A percentile compares a stretch with the other conserved stretches of the same genome.
phyloP scores from a whole-genome alignment of 2,113 vertebrate species.

The Sterna hirundo region DNA sequence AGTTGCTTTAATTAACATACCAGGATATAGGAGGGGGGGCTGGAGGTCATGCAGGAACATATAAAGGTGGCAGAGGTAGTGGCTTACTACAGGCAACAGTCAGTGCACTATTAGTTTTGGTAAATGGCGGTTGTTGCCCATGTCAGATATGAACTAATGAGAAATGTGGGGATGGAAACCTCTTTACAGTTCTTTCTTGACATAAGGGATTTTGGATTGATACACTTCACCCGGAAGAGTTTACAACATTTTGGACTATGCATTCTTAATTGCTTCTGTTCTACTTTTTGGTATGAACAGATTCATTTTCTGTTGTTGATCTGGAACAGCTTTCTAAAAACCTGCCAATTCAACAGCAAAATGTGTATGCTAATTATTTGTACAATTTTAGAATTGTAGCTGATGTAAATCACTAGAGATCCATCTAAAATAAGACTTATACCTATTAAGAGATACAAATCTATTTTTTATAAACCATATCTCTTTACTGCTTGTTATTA shows the following conservation, averaged over 20 bases:
- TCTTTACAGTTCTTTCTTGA: not conserved
- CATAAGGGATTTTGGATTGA: not conserved
- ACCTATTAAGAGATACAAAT: not conserved
- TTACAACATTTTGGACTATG: not conserved
- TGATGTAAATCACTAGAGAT: not conserved
- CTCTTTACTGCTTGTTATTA: not conserved
- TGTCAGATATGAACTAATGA: not conserved
- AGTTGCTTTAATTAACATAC: not conserved
- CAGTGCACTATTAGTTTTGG: not conserved
- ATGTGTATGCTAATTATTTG: not conserved
- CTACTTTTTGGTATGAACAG: not conserved
- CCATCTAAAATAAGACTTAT: not conserved
- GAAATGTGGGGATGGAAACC: not conserved
- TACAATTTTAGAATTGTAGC: not conserved
- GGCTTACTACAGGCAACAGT: not conserved
- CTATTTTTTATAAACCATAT: not conserved
- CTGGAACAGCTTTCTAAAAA: not conserved
- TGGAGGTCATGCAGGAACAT: not conserved
- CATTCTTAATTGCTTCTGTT: not conserved
- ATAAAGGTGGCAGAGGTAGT: not conserved
- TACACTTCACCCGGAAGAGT: not conserved
- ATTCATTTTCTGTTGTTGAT: not conserved
- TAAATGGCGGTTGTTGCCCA: not conserved
- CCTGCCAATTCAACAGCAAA: not conserved
- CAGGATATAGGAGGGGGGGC: not conserved